A percentile compares a stretch with the other conserved stretches of the same genome.
Conservation (phyloP, 2,797 vertebrate species). For the Xenentodon cancila region DNA sequence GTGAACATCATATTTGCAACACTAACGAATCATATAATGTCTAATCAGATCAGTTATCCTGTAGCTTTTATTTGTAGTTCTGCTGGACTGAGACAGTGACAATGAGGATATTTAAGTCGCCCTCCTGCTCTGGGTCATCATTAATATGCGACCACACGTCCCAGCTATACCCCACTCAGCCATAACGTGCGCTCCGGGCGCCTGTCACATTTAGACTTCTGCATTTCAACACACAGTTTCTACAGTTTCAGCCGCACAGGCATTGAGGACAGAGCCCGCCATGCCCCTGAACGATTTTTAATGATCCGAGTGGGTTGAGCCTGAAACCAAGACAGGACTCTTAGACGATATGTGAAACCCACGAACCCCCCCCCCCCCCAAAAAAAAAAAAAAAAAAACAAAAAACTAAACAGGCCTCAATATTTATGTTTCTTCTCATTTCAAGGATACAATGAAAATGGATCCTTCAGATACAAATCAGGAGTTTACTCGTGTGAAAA, state of each 20-base stretch:
- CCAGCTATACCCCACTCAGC: conserved; percentile 65
- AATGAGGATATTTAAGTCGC: conserved; percentile 78
- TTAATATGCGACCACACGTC: conserved; percentile 82
- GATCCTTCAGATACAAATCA: conserved; percentile 53
- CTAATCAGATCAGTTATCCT: conserved; percentile 59
- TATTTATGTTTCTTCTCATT: conserved; percentile 40
- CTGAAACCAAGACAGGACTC: conserved; percentile 79
- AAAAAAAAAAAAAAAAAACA: conserved; percentile 10
- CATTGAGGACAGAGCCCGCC: conserved; percentile 65
- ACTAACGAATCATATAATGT: conserved; percentile 27
- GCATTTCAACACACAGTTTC: conserved; percentile 83
- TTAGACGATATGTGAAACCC: conserved; percentile 79
- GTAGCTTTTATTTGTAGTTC: conserved; percentile 68
- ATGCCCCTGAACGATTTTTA: conserved; percentile 82
- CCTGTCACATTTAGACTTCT: conserved; percentile 83
- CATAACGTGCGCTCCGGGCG: conserved; percentile 70
- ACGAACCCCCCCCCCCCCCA: conserved; percentile 48
- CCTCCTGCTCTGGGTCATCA: conserved; percentile 77
- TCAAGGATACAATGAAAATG: conserved; percentile 49
- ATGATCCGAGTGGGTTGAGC: conserved; percentile 76
- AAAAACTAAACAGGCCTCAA: conserved; percentile 56
- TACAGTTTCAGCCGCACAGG: conserved; percentile 84
- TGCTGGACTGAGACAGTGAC: conserved; percentile 66
- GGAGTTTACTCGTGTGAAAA: conserved; percentile 38
- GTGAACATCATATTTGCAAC: neutral